These are phyloP conservation scores for Drosophila athabasca DNA, from an alignment of 1,140 invertebrate genomes.

Conservation along the genomic window DNA sequence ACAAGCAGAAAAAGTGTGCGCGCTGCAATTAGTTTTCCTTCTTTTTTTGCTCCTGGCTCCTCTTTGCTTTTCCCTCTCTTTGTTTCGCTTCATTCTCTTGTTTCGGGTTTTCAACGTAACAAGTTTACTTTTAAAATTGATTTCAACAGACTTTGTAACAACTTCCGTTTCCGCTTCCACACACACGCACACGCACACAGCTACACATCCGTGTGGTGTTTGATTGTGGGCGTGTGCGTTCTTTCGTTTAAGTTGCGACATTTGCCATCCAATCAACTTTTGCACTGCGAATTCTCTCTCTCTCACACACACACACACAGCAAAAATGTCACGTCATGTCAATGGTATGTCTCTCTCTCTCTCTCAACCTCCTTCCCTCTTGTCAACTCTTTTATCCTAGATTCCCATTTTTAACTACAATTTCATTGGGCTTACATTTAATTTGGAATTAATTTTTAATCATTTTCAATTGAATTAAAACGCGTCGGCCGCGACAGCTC, in stretches of 20 bases:
- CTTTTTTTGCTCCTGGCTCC: constrained; percentile 17
- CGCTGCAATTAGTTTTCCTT: constrained; percentile 70
- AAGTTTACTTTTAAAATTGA: constrained; percentile 80
- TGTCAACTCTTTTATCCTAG: not conserved
- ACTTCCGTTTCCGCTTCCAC: constrained; percentile 72
- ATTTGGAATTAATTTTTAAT: constrained; percentile 80
- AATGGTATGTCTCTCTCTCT: constrained; percentile 11
- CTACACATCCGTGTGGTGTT: constrained; percentile 26
- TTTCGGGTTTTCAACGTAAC: constrained; percentile 48
- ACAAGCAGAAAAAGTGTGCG: constrained; percentile 69
- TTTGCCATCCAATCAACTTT: constrained; percentile 53
- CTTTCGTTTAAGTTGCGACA: constrained; percentile 57
- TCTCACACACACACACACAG: not conserved
- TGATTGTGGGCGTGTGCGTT: constrained; percentile 10
- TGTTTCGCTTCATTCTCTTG: constrained; percentile 22
- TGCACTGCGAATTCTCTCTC: no score
- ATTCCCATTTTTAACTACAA: constrained; percentile 44
- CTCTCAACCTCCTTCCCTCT: constrained; percentile 17
- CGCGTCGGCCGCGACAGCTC: constrained; percentile 35
- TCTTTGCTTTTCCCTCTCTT: constrained; percentile 13
- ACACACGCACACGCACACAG: constrained; percentile 1
- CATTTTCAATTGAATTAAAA: constrained; percentile 75
- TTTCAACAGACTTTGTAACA: constrained; percentile 77
- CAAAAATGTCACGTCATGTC: constrained; percentile 41
- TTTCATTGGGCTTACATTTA: constrained; percentile 73